A percentile compares a stretch with the other conserved stretches of the same genome.
These are phyloP conservation scores for Lypha dubia DNA, from an alignment of 2,888 invertebrate species.

Conservation along the genomic window DNA sequence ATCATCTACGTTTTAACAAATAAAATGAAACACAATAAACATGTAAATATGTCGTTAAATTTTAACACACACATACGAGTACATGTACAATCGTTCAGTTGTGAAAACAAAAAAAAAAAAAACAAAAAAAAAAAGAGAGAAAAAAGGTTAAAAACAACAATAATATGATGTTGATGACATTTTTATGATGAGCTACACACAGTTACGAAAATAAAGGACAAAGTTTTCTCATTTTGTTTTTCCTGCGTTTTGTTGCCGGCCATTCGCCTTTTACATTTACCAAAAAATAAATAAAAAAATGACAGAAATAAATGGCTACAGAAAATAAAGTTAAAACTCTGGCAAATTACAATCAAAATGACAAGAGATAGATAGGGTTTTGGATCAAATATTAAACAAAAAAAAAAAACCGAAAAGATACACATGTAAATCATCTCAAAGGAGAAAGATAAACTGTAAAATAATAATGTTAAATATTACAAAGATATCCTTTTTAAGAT, in stretches of 20 bases:
- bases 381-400: neutral
- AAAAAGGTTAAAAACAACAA: slow-evolving; percentile 71
- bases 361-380: slow-evolving; percentile 23
- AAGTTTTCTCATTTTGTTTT: slow-evolving; percentile 29
- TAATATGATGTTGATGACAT: slow-evolving; percentile 74
- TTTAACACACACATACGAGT: neutral
- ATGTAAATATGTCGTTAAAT: slow-evolving; percentile 33
- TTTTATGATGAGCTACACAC: slow-evolving; percentile 74
- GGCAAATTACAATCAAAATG: slow-evolving; percentile 60
- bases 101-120: slow-evolving; percentile 38
- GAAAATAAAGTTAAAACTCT: slow-evolving; percentile 55
- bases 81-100: neutral
- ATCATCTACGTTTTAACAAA: slow-evolving; percentile 14
- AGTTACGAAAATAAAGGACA: slow-evolving; percentile 52
- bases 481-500: neutral
- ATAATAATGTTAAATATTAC: neutral
- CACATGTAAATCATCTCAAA: slow-evolving; percentile 2
- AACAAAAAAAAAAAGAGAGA: slow-evolving; percentile 51
- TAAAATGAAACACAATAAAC: slow-evolving; percentile 17
- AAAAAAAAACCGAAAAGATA: too few species aligned
- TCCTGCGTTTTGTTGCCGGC: slow-evolving; percentile 72
- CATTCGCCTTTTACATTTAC: slow-evolving; percentile 53
- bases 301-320: neutral
- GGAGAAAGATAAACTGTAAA: neutral
- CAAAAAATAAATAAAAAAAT: slow-evolving; percentile 1